Conservation (phyloP, 2,797 vertebrate genomes). For the Eptatretus atami region DNA sequence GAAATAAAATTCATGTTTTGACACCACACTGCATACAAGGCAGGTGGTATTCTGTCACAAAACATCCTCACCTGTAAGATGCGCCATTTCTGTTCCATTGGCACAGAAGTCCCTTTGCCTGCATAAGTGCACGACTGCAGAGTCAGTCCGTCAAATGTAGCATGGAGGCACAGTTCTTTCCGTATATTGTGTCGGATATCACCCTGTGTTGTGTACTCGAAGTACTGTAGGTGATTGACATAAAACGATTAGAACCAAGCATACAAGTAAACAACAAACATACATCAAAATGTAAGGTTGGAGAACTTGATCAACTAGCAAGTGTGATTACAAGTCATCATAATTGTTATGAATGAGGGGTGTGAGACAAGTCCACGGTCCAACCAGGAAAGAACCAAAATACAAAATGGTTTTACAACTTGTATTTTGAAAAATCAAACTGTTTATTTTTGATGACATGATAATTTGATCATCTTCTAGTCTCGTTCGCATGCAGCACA, state of each 20-base stretch:
- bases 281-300: not conserved
- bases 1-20: too few relatives aligned
- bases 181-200: conserved; percentile 71
- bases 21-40: not conserved
- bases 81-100: conserved; percentile 39
- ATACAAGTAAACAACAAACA: not conserved
- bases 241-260: not conserved
- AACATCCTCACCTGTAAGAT: conserved; percentile 28
- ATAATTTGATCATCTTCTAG: too few relatives aligned
- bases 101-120: conserved; percentile 26
- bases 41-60: not conserved
- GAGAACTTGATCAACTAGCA: too few relatives aligned
- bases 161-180: conserved; percentile 52
- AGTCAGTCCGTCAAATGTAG: conserved; percentile 11
- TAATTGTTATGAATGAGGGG: too few relatives aligned
- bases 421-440: too few relatives aligned
- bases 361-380: too few relatives aligned
- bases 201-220: conserved; percentile 41
- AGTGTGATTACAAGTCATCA: too few relatives aligned
- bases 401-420: too few relatives aligned
- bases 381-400: too few relatives aligned
- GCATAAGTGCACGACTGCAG: conserved; percentile 29
- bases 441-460: too few relatives aligned
- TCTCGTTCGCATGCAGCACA: too few relatives aligned
- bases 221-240: conserved; percentile 29